phyloP scores from a whole-genome alignment of 1,140 invertebrate species.

The Chelonus insularis region DNA sequence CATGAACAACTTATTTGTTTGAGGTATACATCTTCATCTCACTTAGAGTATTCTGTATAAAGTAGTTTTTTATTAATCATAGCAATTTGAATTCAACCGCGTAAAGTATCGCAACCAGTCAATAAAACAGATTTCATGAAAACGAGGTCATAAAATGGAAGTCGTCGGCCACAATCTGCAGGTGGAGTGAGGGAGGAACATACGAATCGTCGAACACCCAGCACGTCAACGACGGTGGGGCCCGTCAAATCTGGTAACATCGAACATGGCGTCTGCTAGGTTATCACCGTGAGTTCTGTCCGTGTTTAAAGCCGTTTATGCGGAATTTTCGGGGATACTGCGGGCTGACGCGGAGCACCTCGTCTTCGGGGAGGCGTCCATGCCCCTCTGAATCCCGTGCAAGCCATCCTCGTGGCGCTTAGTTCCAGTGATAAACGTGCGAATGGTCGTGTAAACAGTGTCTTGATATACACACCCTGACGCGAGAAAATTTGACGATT shows the following conservation, averaged over 20 bases:
- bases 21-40: too few relatives aligned
- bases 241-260: constrained; percentile 34
- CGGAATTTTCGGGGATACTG: constrained; percentile 23
- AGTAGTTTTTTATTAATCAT: too few relatives aligned
- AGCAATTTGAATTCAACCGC: too few relatives aligned
- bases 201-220: background rate
- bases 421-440: constrained; percentile 28
- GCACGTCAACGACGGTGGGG: constrained; percentile 20
- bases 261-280: constrained; percentile 38
- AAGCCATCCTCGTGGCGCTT: constrained; percentile 7
- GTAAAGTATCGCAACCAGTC: too few relatives aligned
- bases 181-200: background rate
- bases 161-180: background rate
- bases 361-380: constrained; percentile 34
- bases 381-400: constrained; percentile 31
- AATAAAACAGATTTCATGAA: constrained; percentile 9
- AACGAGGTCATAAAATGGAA: background rate
- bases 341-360: constrained; percentile 28
- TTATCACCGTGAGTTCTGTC: constrained; percentile 33
- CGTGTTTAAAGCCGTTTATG: constrained; percentile 20
- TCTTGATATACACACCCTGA: constrained; percentile 48
- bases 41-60: too few relatives aligned
- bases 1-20: too few relatives aligned
- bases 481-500: constrained; percentile 32
- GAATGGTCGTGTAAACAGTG: constrained; percentile 46